Conservation (phyloP, 2,797 vertebrate genomes). For the Psittacula echo region DNA sequence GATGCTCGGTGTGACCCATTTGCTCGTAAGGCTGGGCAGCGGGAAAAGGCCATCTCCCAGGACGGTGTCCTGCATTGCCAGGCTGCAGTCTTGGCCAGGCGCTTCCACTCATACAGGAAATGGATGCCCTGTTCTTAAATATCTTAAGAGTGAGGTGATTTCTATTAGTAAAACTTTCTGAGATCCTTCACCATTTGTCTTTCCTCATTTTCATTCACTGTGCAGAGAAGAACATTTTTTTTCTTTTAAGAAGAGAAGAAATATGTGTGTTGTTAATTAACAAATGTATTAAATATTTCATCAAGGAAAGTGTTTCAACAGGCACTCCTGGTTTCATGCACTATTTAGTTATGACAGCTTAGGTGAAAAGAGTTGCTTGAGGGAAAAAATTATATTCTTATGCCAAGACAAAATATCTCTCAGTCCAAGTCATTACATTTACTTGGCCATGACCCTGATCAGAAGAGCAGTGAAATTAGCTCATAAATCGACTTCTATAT, state of each 20-base stretch:
- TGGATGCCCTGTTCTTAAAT: not conserved
- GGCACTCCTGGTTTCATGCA: not conserved
- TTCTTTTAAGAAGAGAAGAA: not conserved
- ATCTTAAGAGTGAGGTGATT: not conserved
- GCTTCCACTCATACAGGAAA: not conserved
- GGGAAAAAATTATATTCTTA: not conserved
- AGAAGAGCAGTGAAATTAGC: not conserved
- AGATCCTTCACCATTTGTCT: not conserved
- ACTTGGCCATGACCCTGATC: not conserved
- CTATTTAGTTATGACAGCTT: not conserved
- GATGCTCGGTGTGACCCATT: not conserved
- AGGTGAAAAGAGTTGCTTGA: not conserved
- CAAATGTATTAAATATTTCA: slow-evolving; percentile 13
- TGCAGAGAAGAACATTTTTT: not conserved
- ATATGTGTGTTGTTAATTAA: not conserved
- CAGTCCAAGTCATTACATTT: not conserved
- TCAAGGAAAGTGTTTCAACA: not conserved
- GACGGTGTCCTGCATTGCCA: not conserved
- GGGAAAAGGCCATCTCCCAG: not conserved
- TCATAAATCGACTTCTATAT: not conserved
- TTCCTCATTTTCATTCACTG: not conserved
- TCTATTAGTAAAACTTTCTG: not conserved
- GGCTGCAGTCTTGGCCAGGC: not conserved
- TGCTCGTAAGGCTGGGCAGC: not conserved
- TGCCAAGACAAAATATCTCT: not conserved